Evolutionary conservation across 2,113 vertebrate genomes (phyloP).

Genomic region (Actenoides hombroni): DNA sequence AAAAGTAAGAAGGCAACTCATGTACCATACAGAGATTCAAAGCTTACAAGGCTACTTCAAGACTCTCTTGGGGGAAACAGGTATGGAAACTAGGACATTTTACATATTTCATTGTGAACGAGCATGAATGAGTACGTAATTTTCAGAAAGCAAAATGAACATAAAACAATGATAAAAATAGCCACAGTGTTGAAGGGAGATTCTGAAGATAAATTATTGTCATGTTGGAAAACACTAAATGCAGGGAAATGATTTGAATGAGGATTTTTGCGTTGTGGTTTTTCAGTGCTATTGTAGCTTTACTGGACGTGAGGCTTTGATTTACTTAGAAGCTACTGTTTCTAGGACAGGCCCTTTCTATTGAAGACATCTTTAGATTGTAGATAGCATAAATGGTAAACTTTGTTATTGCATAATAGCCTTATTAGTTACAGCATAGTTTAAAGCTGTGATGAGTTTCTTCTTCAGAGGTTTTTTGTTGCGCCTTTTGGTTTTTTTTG

Average conservation of each 20-base stretch:
- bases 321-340: background rate
- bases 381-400: background rate
- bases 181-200: background rate
- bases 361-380: background rate
- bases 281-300: background rate
- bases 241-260: background rate
- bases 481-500: background rate
- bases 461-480: background rate
- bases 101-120: background rate
- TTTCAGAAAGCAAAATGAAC: background rate
- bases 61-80: conserved; percentile 98
- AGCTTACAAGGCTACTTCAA: conserved; percentile 93
- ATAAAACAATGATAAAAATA: background rate
- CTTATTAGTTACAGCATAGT: background rate
- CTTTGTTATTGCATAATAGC: background rate
- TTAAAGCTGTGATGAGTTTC: background rate
- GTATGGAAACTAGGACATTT: conserved; percentile 64
- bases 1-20: conserved; percentile 93
- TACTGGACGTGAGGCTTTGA: background rate
- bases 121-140: background rate
- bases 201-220: background rate
- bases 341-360: background rate
- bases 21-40: conserved; percentile 96
- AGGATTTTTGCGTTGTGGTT: background rate
- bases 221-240: accelerated